Conservation (phyloP, 2,113 vertebrate genomes). For the Castor canadensis region DNA sequence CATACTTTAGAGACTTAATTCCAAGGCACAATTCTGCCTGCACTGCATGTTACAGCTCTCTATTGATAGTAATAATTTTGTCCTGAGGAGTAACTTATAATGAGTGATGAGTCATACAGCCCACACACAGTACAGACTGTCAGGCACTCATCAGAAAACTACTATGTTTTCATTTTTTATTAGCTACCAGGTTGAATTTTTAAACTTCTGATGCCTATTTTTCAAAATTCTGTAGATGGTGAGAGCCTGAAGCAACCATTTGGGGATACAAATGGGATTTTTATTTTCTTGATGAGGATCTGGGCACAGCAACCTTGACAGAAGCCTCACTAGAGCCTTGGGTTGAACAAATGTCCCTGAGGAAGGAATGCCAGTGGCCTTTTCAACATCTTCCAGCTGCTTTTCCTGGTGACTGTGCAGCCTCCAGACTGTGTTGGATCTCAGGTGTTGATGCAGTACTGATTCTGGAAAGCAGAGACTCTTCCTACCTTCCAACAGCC, state of each 20-base stretch:
- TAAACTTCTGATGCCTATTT: neutral
- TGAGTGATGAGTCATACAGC: neutral
- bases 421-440: neutral
- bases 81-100: neutral
- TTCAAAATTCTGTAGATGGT: neutral
- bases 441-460: fast-evolving
- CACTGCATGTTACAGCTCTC: neutral
- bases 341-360: neutral
- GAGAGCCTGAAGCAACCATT: neutral
- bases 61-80: neutral
- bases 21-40: neutral
- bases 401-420: too few species aligned
- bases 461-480: neutral
- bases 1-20: neutral
- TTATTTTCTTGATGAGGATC: neutral
- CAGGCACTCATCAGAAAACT: neutral
- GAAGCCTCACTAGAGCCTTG: neutral
- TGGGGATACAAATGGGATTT: too few species aligned
- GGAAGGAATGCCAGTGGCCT: neutral
- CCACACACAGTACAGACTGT: neutral
- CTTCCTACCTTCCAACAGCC: fast-evolving
- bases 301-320: neutral
- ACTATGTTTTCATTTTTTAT: conserved; percentile 2
- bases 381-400: neutral
- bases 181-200: neutral